Percentiles rank a stretch among this genome's conserved stretches.
Conservation (phyloP, 2,797 vertebrate species). For the Taeniopygia guttata region DNA sequence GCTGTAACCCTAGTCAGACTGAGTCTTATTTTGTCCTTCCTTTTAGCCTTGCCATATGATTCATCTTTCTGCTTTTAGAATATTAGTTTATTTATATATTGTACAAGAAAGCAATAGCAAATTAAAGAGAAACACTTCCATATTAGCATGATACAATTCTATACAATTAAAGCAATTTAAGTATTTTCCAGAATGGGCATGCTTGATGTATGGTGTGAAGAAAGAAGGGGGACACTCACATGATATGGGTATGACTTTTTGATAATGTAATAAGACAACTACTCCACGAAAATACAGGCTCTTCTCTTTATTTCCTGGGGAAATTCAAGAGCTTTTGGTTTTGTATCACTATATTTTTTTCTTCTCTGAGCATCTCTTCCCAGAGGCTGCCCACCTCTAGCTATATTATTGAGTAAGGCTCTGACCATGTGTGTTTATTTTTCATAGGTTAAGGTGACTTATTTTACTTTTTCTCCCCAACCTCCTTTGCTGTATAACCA, state of each 20-base stretch:
- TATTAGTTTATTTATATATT: slow-evolving; percentile 88
- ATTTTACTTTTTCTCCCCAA: background rate
- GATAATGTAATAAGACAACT: background rate
- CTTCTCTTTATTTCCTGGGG: background rate
- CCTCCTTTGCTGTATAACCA: background rate
- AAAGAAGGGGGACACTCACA: background rate
- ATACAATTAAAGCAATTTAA: background rate
- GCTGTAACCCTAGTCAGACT: slow-evolving; percentile 83
- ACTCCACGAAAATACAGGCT: background rate
- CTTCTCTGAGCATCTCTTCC: background rate
- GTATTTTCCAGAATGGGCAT: background rate
- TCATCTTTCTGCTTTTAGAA: slow-evolving; percentile 92
- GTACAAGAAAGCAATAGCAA: slow-evolving; percentile 73
- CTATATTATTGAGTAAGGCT: background rate
- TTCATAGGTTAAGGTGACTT: background rate
- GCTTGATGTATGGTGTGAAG: background rate
- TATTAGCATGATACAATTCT: background rate
- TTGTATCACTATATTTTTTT: background rate
- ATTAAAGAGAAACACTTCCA: slow-evolving; percentile 70
- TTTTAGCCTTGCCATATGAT: slow-evolving; percentile 83
- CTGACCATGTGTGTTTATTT: background rate
- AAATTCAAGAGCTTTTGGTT: background rate
- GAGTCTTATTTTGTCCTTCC: slow-evolving; percentile 85
- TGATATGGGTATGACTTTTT: background rate
- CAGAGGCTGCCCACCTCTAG: background rate